Conservation (phyloP, 2,113 vertebrate species). For the Sylvilagus bachmani region DNA sequence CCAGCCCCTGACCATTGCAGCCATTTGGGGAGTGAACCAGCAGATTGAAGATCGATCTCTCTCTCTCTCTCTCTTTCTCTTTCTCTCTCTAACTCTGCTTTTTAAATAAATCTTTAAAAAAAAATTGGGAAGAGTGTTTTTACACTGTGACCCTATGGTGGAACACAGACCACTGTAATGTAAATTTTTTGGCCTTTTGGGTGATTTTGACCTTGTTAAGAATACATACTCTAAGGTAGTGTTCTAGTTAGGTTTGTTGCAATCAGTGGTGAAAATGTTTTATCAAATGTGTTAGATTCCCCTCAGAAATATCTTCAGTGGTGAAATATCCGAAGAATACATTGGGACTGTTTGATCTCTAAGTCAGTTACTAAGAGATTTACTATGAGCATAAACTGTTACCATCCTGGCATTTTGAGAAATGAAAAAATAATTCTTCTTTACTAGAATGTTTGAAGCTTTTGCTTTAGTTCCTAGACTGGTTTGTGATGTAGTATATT, state of each 20-base stretch:
- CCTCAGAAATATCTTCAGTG: not conserved
- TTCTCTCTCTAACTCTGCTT: too few relatives aligned
- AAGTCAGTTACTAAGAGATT: not conserved
- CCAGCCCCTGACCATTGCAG: too few relatives aligned
- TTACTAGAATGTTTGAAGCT: conserved; percentile 1
- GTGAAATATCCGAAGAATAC: not conserved
- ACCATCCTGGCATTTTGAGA: not conserved
- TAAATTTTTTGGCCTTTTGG: not conserved
- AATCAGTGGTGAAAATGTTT: not conserved
- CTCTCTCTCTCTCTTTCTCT: too few relatives aligned
- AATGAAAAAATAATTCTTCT: conserved; percentile 17
- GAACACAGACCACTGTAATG: not conserved
- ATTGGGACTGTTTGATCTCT: not conserved
- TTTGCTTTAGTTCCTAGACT: conserved; percentile 48
- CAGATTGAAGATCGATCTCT: too few relatives aligned
- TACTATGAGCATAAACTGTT: not conserved
- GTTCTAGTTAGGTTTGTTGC: conserved; percentile 20
- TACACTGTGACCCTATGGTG: not conserved
- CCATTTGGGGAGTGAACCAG: too few relatives aligned
- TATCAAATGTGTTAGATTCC: not conserved
- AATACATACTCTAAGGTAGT: not conserved
- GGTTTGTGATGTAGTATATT: not conserved
- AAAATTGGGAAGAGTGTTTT: not conserved
- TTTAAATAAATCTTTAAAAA: too few relatives aligned
- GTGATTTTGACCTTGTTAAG: not conserved